Conservation (phyloP, 2,888 invertebrate genomes). For the Apeira syringaria region DNA sequence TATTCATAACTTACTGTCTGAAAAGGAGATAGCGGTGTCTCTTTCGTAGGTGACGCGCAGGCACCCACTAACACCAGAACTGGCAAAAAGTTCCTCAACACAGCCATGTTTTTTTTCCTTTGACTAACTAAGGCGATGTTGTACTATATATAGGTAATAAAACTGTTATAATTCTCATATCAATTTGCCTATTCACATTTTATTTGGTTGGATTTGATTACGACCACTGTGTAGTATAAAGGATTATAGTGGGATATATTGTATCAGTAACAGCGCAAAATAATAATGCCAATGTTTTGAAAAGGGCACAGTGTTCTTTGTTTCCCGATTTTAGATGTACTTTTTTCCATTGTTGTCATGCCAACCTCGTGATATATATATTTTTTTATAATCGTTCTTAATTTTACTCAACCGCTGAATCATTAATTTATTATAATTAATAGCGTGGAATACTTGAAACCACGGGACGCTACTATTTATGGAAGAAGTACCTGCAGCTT, state of each 20-base stretch:
- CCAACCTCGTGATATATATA: no score
- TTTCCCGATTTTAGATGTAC: no score
- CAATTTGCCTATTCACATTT: constrained; percentile 1
- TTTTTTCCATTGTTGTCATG: no score
- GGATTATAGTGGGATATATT: constrained; percentile 5
- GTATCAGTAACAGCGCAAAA: no score
- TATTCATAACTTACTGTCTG: constrained; percentile 25
- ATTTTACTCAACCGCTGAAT: no score
- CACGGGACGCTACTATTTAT: no score
- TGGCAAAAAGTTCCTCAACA: constrained; percentile 15
- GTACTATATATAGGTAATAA: constrained; percentile 6
- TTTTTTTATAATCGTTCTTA: no score
- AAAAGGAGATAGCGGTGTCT: constrained; percentile 12
- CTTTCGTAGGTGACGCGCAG: constrained; percentile 3
- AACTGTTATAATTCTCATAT: not conserved
- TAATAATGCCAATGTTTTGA: no score
- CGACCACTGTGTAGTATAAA: constrained; percentile 1
- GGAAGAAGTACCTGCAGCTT: no score
- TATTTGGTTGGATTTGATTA: constrained; percentile 8
- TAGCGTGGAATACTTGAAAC: no score
- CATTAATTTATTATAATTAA: no score
- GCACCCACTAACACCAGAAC: constrained; percentile 8
- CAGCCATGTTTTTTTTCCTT: constrained; percentile 8
- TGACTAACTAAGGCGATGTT: not conserved
- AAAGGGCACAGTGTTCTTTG: no score